Conservation (phyloP, 1,140 invertebrate species). For the Bombus breviceps region DNA sequence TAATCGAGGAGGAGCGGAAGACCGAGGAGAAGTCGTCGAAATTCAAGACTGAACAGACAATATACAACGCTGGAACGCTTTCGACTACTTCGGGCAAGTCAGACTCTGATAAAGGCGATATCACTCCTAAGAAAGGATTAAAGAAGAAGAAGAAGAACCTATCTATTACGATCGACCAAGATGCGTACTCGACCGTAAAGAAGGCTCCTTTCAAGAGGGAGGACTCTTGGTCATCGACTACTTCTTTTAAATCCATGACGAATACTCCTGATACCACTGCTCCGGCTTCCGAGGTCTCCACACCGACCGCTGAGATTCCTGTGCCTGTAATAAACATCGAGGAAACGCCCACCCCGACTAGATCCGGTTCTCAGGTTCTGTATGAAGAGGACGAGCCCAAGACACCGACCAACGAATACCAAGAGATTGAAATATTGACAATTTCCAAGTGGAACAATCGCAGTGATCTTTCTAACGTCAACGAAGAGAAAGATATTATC, state of each 20-base stretch:
- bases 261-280: neutral
- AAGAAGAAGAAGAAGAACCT: constrained; percentile 45
- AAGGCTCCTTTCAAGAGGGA: constrained; percentile 30
- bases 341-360: neutral
- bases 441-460: constrained; percentile 79
- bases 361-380: neutral
- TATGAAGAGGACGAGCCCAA: constrained; percentile 66
- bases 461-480: constrained; percentile 70
- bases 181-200: constrained; percentile 33
- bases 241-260: neutral
- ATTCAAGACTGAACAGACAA: neutral
- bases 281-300: neutral
- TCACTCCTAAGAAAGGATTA: neutral
- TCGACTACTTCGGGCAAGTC: neutral
- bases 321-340: constrained; percentile 66
- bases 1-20: constrained; percentile 6
- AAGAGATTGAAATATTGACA: constrained; percentile 45
- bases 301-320: neutral
- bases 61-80: neutral
- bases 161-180: constrained; percentile 7
- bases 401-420: constrained; percentile 72
- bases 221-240: neutral
- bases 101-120: neutral
- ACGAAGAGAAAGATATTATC: constrained; percentile 65
- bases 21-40: neutral